A percentile compares a stretch with the other conserved stretches of the same genome.
phyloP scores from a whole-genome alignment of 2,113 vertebrate species.

The Antechinus flavipes region DNA sequence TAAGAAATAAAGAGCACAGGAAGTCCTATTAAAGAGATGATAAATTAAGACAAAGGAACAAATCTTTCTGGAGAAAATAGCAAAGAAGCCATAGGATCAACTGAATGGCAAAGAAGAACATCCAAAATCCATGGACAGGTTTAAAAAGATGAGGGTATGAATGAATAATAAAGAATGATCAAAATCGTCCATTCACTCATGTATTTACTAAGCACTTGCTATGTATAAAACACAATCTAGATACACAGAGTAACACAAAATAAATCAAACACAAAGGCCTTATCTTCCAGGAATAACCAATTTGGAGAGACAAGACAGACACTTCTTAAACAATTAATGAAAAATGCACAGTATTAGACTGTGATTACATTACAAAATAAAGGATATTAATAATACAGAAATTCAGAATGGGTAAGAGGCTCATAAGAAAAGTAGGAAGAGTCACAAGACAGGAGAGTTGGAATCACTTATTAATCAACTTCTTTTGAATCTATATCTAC shows the following conservation, averaged over 20 bases:
- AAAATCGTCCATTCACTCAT: not conserved
- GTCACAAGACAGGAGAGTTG: too few species aligned
- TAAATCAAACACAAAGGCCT: not conserved
- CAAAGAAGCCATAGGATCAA: not conserved
- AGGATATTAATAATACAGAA: not conserved
- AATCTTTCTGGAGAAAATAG: not conserved
- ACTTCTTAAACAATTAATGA: not conserved
- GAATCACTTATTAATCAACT: too few species aligned
- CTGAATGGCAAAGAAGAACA: not conserved
- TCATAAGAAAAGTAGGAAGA: too few species aligned
- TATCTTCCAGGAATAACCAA: not conserved
- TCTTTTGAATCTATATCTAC: not conserved
- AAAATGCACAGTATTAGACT: not conserved
- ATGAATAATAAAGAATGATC: not conserved
- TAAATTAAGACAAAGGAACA: not conserved
- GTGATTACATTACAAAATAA: not conserved
- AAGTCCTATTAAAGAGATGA: not conserved
- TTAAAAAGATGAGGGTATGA: not conserved
- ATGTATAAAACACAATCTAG: not conserved
- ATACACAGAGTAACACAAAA: not conserved
- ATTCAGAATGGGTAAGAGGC: not conserved
- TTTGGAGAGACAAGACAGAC: not conserved
- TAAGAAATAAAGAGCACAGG: conserved; percentile 19
- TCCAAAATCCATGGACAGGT: not conserved
- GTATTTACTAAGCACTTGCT: conserved; percentile 8